Base-by-base conservation (phyloP, 2,113 vertebrate species). In the Cygnus atratus region DNA sequence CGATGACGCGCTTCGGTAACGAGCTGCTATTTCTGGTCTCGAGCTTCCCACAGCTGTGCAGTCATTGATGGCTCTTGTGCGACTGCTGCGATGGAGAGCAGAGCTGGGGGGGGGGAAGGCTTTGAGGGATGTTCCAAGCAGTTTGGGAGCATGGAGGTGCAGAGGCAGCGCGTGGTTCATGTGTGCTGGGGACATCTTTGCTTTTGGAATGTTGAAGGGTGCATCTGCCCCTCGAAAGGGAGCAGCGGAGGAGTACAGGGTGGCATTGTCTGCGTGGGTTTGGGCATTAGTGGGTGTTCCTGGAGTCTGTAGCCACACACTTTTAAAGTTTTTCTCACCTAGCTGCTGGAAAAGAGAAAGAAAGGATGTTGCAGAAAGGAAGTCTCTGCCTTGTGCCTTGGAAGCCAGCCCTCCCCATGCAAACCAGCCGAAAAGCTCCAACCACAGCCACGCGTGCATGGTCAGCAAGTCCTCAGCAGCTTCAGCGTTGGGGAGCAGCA, bases 11-110 rank as follows among this genome's bases (percentile, higher is more conserved):
- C 13, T 37, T 28, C 43, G 52, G 74, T 48, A 17, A 89, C 11
- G 48, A 95, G 84, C 89, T 95, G 93, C 89, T 91, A 0, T 82
- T 82, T 73, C 71, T 92, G 84, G 67, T 75, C 74, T 72, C 0
- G 1, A 82, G 74, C 81, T 85, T 80, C 84, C 77, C 2, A 0
- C 72, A 86, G 92, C 84, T 96, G 78, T 68, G 90, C 70, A 20
- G 31, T 52, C 35, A 39, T 31, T 0, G 3, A n/a, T 72, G 90
- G 58, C 84, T 84, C 71, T 78, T 5, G 19, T 80, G 91, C 50
- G 68, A 44, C 84, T 92, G 86, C 75, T 0, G 1, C 0, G 15
- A 10, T 46, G 31, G 50, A 43, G 50, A 67, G 92, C 67, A 41
- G 59, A n/a, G 82, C 31, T 2, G 39, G 20, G 35, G 26, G 61